Conservation (phyloP, 2,888 invertebrate species). For the Synergus itoensis region DNA sequence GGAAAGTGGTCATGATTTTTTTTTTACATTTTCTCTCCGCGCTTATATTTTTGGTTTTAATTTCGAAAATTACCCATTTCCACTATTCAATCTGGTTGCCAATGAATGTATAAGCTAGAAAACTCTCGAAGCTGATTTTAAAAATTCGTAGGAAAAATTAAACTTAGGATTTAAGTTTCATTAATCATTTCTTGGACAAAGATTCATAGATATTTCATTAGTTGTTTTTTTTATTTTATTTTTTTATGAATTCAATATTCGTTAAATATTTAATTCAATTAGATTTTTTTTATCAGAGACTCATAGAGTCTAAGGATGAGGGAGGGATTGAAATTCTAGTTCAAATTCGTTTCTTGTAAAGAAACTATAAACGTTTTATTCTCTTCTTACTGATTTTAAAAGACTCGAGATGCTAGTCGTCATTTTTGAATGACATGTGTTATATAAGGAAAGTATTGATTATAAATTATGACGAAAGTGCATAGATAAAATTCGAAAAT, state of each 20-base stretch:
- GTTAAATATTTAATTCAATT: not conserved
- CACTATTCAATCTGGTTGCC: constrained; percentile 28
- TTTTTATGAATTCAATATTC: no score
- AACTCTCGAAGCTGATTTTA: not conserved
- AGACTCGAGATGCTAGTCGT: constrained; percentile 37
- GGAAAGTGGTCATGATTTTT: constrained; percentile 40
- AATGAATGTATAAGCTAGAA: not conserved
- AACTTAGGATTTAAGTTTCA: not conserved
- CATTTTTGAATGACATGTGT: constrained; percentile 35
- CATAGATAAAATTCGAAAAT: constrained; percentile 27
- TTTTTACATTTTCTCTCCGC: not conserved
- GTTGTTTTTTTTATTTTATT: not conserved
- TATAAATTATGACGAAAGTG: not conserved
- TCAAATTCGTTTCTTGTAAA: not conserved
- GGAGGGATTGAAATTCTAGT: not conserved
- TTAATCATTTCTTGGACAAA: not conserved
- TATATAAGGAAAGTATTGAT: constrained; percentile 20
- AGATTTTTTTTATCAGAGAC: not conserved
- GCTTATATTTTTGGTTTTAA: not conserved
- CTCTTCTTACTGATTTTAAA: constrained; percentile 13
- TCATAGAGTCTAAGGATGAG: not conserved
- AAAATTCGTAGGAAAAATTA: not conserved
- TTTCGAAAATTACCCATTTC: constrained; percentile 11
- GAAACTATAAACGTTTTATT: not conserved
- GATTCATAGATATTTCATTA: not conserved